Percentiles rank a stretch among this genome's conserved stretches.
Evolutionary conservation across 2,797 vertebrate species (phyloP).

Genomic region (Sebastes iracundus): DNA sequence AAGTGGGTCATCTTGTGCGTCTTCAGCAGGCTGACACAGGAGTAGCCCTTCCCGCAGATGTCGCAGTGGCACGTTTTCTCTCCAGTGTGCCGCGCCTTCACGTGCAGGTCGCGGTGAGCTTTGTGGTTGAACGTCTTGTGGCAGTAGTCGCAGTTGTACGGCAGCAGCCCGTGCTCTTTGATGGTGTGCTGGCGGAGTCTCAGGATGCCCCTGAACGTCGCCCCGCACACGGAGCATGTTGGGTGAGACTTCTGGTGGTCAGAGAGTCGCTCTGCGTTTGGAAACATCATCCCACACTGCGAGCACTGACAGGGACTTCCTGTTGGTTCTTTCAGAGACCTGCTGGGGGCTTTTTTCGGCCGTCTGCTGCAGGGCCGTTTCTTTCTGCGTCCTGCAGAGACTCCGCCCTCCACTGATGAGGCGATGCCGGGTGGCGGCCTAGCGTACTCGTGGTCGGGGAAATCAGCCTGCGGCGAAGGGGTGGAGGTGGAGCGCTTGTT

Average conservation of each 20-base stretch:
- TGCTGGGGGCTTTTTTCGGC: accelerated
- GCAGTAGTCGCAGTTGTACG: slow-evolving; percentile 47
- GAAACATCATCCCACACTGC: slow-evolving; percentile 51
- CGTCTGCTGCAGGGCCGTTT: not conserved
- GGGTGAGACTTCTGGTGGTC: slow-evolving; percentile 53
- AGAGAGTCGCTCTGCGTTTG: slow-evolving; percentile 26
- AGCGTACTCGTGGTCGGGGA: slow-evolving; percentile 51
- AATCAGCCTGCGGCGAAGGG: not conserved
- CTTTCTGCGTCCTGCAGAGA: not conserved
- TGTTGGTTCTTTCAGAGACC: accelerated
- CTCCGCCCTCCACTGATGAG: not conserved
- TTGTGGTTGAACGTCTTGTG: slow-evolving; percentile 64
- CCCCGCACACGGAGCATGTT: slow-evolving; percentile 20
- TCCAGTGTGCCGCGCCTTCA: slow-evolving; percentile 53
- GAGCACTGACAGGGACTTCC: slow-evolving; percentile 1
- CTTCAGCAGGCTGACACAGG: slow-evolving; percentile 47
- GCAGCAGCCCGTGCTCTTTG: slow-evolving; percentile 46
- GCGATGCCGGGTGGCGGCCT: accelerated
- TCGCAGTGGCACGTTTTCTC: slow-evolving; percentile 65
- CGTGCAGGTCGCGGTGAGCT: slow-evolving; percentile 55
- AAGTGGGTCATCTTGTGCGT: slow-evolving; percentile 57
- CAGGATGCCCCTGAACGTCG: slow-evolving; percentile 30
- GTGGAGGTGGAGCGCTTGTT: not conserved
- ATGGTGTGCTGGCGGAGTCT: slow-evolving; percentile 49
- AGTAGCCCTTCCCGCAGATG: slow-evolving; percentile 64